These are phyloP conservation scores for Listronotus bonariensis DNA, from an alignment of 1,140 invertebrate species.

Conservation along the genomic window DNA sequence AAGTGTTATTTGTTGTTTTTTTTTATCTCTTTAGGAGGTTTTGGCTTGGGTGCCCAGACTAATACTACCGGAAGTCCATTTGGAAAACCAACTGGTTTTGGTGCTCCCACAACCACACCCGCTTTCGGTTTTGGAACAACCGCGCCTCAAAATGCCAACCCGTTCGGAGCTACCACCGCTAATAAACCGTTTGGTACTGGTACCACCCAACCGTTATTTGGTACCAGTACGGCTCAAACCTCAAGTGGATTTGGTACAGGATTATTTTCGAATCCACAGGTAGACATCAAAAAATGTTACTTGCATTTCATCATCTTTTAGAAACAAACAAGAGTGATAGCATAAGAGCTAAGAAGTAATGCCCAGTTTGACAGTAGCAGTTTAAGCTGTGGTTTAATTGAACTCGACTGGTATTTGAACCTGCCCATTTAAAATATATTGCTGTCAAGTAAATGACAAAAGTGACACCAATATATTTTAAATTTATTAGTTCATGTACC, in stretches of 20 bases:
- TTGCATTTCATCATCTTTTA: too few species aligned
- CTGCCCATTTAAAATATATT: too few species aligned
- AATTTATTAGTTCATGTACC: too few species aligned
- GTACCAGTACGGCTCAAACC: constrained; percentile 53
- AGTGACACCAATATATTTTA: too few species aligned
- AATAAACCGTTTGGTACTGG: constrained; percentile 55
- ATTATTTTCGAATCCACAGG: constrained; percentile 41
- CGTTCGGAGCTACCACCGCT: constrained; percentile 41
- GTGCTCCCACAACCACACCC: constrained; percentile 42
- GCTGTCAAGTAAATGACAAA: too few species aligned
- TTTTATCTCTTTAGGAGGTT: constrained; percentile 17
- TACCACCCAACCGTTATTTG: constrained; percentile 59
- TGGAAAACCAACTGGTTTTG: constrained; percentile 49
- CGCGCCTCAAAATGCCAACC: constrained; percentile 40
- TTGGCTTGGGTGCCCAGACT: constrained; percentile 35
- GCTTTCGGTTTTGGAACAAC: constrained; percentile 52
- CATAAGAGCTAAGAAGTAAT: too few species aligned
- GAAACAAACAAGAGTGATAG: too few species aligned
- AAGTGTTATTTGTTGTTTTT: too few species aligned
- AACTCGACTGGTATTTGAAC: too few species aligned
- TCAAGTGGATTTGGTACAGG: constrained; percentile 41
- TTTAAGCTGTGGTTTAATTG: too few species aligned
- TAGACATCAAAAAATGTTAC: too few species aligned
- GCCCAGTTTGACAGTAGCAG: too few species aligned
- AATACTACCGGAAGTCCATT: constrained; percentile 31